Conservation (phyloP, 2,113 vertebrate species). For the Entelurus aequoreus region DNA sequence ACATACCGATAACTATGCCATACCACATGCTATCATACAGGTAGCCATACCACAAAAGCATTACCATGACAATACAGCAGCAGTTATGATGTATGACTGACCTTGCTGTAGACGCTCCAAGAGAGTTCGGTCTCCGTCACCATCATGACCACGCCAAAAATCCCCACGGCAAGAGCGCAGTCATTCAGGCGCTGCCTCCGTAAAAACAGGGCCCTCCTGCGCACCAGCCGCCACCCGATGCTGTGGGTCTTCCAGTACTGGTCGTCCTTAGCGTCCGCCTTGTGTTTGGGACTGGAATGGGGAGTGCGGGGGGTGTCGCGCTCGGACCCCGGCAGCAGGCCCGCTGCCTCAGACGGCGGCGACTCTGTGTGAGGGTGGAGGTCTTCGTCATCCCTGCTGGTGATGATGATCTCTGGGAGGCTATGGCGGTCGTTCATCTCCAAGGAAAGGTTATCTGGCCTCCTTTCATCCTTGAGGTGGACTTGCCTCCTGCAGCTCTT, state of each 20-base stretch:
- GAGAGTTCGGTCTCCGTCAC: conserved; percentile 93
- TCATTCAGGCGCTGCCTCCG: conserved; percentile 89
- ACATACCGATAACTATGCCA: no score
- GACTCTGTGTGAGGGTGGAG: conserved; percentile 7
- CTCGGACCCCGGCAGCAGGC: conserved; percentile 37
- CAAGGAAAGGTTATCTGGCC: conserved; percentile 28
- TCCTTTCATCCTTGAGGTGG: conserved; percentile 23
- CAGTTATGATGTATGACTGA: conserved; percentile 44
- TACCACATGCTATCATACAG: no score
- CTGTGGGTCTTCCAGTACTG: conserved; percentile 69
- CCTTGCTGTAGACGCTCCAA: conserved; percentile 95
- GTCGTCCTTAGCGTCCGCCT: conserved; percentile 26
- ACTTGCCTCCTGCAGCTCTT: conserved; percentile 24
- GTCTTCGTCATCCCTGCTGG: conserved; percentile 55
- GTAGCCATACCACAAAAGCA: no score
- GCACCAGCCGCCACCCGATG: conserved; percentile 85
- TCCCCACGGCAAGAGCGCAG: conserved; percentile 88
- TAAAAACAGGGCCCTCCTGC: conserved; percentile 83
- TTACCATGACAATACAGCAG: neutral
- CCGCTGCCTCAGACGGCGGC: neutral
- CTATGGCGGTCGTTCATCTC: conserved; percentile 50
- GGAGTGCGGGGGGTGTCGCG: neutral
- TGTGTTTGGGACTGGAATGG: conserved; percentile 28
- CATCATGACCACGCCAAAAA: conserved; percentile 93
- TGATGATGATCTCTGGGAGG: conserved; percentile 65